Base-by-base conservation (phyloP, 2,113 vertebrate species). In the Amblyornis subalaris region DNA sequence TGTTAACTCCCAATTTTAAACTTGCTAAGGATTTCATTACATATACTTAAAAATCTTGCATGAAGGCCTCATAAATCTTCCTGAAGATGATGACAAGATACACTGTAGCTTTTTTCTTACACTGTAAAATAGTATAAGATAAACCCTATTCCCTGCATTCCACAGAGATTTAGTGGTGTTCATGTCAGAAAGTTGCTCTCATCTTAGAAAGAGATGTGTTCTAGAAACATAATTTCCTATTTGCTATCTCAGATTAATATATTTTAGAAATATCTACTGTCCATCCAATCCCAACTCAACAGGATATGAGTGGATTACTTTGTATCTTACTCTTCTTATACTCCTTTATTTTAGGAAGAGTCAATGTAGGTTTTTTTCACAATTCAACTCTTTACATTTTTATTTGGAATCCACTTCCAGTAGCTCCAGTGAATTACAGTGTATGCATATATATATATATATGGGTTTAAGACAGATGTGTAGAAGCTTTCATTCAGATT, bases 61-160 rank as follows among this genome's bases (percentile, higher is more conserved):
- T 40, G 45, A 90, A 89, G 40, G 31, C 75, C 62, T 93, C 85
- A 73, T 89, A 95, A 88, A 85, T 93, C 67, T 93, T 88, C 36
- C 33, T 58, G 75, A 31, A 78, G 36, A 47, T 47, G 48, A 83
- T 75, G 53, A 66, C 51, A 92, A 91, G 81, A 88, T 58, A 57
- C 26, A 66, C 7, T 48, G 45, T n/a, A 55, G 9, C 4, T 42
- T 86, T 78, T 50, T 81, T 35, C 15, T 58, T 60, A 66, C 10
- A 16, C 38, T 66, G 60, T 71, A 36, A 90, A 77, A 88, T 25
- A 79, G 19, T 47, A 9, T 28, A n/a, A 94, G 66, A 78, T 91
- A 82, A 91, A 47, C 14, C 21, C 60, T 66, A 74, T 11, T 89
- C 6, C 16, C 22, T 61, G 25, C 14, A 44, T 72, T 73, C 71